These are phyloP conservation scores for Ichneumon xanthorius DNA, from an alignment of 2,888 invertebrate genomes.

Conservation along the genomic window DNA sequence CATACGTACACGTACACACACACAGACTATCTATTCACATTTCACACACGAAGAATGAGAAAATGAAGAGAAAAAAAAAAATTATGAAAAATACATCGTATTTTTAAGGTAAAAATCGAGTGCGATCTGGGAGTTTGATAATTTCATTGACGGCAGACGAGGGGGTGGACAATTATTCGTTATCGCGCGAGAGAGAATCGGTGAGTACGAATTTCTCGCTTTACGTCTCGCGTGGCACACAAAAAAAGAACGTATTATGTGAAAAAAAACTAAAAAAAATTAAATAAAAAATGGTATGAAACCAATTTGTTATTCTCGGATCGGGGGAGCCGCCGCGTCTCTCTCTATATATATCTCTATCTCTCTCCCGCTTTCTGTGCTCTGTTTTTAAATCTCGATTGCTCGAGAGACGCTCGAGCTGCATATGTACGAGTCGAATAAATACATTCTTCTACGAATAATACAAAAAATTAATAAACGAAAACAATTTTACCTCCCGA, in stretches of 20 bases:
- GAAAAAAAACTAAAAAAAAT: conserved; percentile 39
- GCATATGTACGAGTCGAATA: conserved; percentile 69
- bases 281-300: conserved; percentile 68
- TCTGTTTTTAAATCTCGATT: conserved; percentile 35
- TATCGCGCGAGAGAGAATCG: conserved; percentile 13
- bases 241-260: conserved; percentile 56
- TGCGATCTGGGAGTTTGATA: conserved; percentile 81
- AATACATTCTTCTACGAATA: conserved; percentile 69
- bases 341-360: conserved; percentile 27
- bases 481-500: neutral
- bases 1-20: conserved; percentile 41
- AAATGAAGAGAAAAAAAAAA: conserved; percentile 33
- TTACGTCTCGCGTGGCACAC: conserved; percentile 28
- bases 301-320: conserved; percentile 62
- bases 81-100: conserved; percentile 76
- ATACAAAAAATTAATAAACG: conserved; percentile 4
- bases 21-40: conserved; percentile 60
- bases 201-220: conserved; percentile 36
- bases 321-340: neutral
- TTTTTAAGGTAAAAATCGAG: conserved; percentile 78
- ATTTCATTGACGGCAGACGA: conserved; percentile 31
- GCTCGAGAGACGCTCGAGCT: conserved; percentile 36
- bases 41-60: conserved; percentile 56
- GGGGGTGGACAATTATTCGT: neutral
- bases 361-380: conserved; percentile 37